Evolutionary conservation across 2,888 invertebrate genomes (phyloP).

Genomic region (Tupiocoris notatus): DNA sequence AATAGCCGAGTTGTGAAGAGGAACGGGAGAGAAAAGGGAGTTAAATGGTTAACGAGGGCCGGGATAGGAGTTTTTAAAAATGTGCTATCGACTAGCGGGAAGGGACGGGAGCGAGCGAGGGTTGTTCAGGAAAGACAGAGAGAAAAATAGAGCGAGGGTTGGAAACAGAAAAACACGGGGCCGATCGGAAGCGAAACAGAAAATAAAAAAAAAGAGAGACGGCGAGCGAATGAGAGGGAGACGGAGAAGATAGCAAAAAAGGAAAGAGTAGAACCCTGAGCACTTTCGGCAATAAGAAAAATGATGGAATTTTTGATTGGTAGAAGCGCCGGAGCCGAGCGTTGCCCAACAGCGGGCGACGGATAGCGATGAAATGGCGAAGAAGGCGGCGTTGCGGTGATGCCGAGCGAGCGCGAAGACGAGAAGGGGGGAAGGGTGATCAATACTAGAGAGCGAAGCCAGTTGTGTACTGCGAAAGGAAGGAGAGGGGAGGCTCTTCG

Average conservation of each 20-base stretch:
- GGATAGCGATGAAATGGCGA: too few relatives aligned
- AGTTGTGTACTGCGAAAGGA: not conserved
- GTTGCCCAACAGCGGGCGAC: not conserved
- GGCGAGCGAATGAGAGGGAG: not conserved
- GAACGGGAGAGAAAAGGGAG: not conserved
- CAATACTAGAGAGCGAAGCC: not conserved
- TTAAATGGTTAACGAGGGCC: not conserved
- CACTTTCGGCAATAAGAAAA: conserved; percentile 27
- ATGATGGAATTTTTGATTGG: conserved; percentile 33
- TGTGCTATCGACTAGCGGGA: not conserved
- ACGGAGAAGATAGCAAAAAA: not conserved
- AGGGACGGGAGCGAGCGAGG: not conserved
- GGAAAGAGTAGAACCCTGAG: not conserved
- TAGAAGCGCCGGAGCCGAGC: not conserved
- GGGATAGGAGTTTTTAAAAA: not conserved
- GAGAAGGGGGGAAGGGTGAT: not conserved
- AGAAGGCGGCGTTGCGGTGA: not conserved
- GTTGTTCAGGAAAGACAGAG: not conserved
- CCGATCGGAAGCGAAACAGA: not conserved
- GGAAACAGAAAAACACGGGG: not conserved
- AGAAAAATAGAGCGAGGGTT: not conserved
- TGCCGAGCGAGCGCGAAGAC: too few relatives aligned
- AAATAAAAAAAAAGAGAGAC: not conserved
- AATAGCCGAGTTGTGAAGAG: not conserved
- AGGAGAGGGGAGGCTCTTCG: not conserved